These are phyloP conservation scores for Sitophilus oryzae DNA, from an alignment of 1,140 invertebrate species.

Conservation along the genomic window DNA sequence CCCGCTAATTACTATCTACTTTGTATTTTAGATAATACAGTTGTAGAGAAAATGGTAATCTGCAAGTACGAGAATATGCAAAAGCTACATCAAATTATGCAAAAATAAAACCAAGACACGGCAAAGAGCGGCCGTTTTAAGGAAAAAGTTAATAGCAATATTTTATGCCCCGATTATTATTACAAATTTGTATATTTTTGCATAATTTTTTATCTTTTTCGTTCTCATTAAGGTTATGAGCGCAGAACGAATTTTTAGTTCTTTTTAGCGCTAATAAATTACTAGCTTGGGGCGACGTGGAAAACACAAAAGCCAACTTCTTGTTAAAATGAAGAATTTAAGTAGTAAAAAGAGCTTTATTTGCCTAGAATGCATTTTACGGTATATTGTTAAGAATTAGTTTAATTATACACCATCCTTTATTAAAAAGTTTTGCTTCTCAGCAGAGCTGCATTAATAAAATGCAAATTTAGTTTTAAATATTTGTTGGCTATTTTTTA, in stretches of 20 bases:
- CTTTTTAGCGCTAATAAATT: neutral
- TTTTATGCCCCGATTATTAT: conserved; percentile 3
- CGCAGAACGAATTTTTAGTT: neutral
- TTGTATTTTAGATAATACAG: conserved; percentile 8
- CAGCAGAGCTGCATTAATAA: no score
- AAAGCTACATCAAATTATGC: conserved; percentile 10
- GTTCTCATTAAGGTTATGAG: neutral
- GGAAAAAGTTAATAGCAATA: conserved; percentile 10
- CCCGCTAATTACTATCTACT: conserved; percentile 3
- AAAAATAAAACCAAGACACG: conserved; percentile 2
- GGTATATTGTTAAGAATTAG: no score
- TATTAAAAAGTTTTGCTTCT: no score
- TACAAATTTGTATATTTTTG: conserved; percentile 2
- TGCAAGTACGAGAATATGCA: conserved; percentile 5
- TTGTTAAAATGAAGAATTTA: neutral
- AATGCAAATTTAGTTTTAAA: no score
- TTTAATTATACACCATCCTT: no score
- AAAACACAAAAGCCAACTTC: neutral
- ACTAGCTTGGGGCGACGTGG: neutral
- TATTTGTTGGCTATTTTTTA: no score
- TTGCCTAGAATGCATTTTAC: no score
- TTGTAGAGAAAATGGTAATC: conserved; percentile 11
- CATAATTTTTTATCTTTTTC: neutral
- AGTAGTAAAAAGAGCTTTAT: neutral
- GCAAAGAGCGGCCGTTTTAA: neutral